phyloP scores from a whole-genome alignment of 1,140 invertebrate genomes.

The Brevipalpus yothersi region DNA sequence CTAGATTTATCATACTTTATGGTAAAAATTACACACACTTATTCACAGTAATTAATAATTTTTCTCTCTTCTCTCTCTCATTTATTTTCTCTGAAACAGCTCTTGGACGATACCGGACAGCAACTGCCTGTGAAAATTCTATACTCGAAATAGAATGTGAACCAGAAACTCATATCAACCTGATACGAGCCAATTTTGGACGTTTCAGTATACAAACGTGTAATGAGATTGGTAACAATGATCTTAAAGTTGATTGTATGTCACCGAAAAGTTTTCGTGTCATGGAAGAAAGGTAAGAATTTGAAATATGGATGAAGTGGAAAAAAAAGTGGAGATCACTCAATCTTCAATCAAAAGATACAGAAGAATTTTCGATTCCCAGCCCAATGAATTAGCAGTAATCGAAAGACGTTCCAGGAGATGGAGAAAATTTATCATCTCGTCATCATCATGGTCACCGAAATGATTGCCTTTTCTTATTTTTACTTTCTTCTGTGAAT shows the following conservation, averaged over 20 bases:
- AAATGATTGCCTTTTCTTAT: background rate
- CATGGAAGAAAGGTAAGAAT: constrained; percentile 3
- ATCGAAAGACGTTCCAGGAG: no score
- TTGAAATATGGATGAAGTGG: background rate
- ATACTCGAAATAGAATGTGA: constrained; percentile 3
- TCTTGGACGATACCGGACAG: background rate
- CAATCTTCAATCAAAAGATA: no score
- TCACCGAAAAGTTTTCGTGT: background rate
- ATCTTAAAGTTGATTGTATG: constrained; percentile 2
- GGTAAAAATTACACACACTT: no score
- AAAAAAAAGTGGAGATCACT: background rate
- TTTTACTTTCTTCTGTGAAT: no score
- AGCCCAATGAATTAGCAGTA: no score
- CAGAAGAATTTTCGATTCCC: no score
- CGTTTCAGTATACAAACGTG: constrained; percentile 84
- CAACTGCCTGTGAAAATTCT: constrained; percentile 1
- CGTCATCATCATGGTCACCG: background rate
- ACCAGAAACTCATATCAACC: background rate
- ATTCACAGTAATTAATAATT: no score
- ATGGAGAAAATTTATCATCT: no score
- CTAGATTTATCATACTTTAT: no score
- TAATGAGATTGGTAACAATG: constrained; percentile 63
- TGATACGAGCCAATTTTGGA: constrained; percentile 43
- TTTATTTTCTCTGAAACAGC: no score
- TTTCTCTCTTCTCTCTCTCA: no score